Conservation (phyloP, 2,888 invertebrate genomes). For the Drosophila mulleri region DNA sequence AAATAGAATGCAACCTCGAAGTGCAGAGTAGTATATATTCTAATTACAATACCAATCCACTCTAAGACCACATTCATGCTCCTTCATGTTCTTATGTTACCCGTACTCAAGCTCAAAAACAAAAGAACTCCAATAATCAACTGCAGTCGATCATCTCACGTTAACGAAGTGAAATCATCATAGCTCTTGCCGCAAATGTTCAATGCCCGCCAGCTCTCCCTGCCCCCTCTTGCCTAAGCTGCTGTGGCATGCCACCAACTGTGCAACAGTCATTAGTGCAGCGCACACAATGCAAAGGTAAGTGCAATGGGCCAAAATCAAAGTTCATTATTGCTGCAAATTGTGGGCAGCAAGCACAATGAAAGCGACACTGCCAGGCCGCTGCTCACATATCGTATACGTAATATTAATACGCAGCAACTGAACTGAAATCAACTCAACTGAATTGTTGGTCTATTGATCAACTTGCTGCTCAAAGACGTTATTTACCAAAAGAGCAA, state of each 20-base stretch:
- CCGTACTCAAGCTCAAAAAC: not conserved
- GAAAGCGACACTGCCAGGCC: slow-evolving; percentile 18
- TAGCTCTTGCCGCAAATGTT: slow-evolving; percentile 7
- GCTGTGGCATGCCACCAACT: slow-evolving; percentile 7
- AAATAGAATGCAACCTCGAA: no score
- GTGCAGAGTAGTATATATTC: no score
- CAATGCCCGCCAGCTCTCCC: not conserved
- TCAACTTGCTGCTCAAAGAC: slow-evolving; percentile 61
- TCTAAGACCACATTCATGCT: not conserved
- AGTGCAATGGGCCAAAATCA: slow-evolving; percentile 41
- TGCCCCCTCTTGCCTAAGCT: no score
- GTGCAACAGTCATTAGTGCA: slow-evolving; percentile 41
- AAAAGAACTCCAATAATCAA: not conserved
- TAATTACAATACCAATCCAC: no score
- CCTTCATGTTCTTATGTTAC: not conserved
- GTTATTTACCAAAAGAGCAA: slow-evolving; percentile 56
- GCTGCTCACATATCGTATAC: slow-evolving; percentile 66
- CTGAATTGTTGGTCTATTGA: slow-evolving; percentile 50
- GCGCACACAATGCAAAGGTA: slow-evolving; percentile 20
- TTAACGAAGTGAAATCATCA: slow-evolving; percentile 12
- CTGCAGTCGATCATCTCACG: slow-evolving; percentile 7
- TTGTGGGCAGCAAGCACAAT: slow-evolving; percentile 60
- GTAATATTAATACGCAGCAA: slow-evolving; percentile 64
- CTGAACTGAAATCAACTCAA: slow-evolving; percentile 1
- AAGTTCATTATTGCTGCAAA: slow-evolving; percentile 63